Evolutionary conservation across 1,140 invertebrate species (phyloP).

Genomic region (Atta texana): DNA sequence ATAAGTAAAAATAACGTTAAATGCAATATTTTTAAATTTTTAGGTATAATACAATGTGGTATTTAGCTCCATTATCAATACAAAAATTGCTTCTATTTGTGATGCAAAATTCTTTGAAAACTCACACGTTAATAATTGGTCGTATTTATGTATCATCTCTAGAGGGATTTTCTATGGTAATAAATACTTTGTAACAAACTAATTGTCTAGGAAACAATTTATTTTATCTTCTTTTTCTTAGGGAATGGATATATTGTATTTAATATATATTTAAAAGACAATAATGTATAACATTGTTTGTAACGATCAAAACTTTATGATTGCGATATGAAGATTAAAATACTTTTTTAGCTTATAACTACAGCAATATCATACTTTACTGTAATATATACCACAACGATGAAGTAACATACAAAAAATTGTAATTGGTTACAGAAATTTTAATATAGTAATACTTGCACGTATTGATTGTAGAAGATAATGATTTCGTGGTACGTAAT

Average conservation of each 20-base stretch:
- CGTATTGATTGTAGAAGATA: background rate
- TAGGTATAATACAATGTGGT: slow-evolving; percentile 65
- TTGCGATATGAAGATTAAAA: background rate
- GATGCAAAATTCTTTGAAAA: slow-evolving; percentile 57
- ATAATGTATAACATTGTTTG: no score
- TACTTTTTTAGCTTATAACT: slow-evolving; percentile 37
- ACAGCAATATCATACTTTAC: slow-evolving; percentile 55
- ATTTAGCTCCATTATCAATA: slow-evolving; percentile 34
- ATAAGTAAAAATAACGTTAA: no score
- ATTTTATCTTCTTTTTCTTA: background rate
- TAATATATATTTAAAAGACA: background rate
- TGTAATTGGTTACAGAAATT: background rate
- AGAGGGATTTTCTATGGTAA: slow-evolving; percentile 61
- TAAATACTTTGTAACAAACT: background rate
- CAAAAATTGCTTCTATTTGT: slow-evolving; percentile 64
- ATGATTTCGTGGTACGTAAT: background rate
- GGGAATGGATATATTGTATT: background rate
- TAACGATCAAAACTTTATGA: no score
- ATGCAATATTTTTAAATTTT: no score
- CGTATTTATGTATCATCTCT: slow-evolving; percentile 48
- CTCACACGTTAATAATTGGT: slow-evolving; percentile 20
- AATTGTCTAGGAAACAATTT: background rate
- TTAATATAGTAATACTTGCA: background rate
- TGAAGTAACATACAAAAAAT: background rate
- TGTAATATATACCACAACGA: slow-evolving; percentile 9